Conservation (phyloP, 2,888 invertebrate genomes). For the Caenorhabditis plicata region DNA sequence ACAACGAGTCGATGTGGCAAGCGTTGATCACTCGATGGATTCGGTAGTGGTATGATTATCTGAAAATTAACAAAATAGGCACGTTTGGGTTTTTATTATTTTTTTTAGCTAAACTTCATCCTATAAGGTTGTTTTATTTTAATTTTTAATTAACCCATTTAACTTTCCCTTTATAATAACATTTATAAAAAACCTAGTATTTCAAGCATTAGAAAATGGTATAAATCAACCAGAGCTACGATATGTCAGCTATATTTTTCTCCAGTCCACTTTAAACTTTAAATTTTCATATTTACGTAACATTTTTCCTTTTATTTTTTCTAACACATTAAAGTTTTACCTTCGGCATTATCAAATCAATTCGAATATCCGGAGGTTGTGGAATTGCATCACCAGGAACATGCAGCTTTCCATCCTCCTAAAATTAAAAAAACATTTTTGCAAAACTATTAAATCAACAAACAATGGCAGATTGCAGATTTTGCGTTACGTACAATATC, state of each 20-base stretch:
- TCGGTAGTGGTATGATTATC: slow-evolving; percentile 25
- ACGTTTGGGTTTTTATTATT: not conserved
- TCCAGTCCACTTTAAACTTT: too few species aligned
- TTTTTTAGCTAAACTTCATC: not conserved
- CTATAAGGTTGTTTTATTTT: slow-evolving; percentile 33
- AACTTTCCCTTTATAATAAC: too few species aligned
- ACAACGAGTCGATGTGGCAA: slow-evolving; percentile 23
- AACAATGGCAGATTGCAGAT: slow-evolving; percentile 75
- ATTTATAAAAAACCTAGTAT: too few species aligned
- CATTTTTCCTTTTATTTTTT: too few species aligned
- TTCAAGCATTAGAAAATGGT: too few species aligned
- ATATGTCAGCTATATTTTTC: too few species aligned
- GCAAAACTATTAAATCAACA: slow-evolving; percentile 1
- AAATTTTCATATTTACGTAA: too few species aligned
- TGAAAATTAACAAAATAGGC: slow-evolving; percentile 5
- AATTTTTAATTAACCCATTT: too few species aligned
- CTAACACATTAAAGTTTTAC: slow-evolving; percentile 68
- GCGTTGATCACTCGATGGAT: slow-evolving; percentile 21
- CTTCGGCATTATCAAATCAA: slow-evolving; percentile 90
- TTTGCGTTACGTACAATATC: slow-evolving; percentile 88
- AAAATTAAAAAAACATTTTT: not conserved
- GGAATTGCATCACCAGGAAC: slow-evolving; percentile 50
- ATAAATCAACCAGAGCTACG: too few species aligned
- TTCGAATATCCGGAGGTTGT: slow-evolving; percentile 76
- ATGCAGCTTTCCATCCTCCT: slow-evolving; percentile 22